Conservation (phyloP, 2,888 invertebrate species). For the Drosophila trichaetosa region DNA sequence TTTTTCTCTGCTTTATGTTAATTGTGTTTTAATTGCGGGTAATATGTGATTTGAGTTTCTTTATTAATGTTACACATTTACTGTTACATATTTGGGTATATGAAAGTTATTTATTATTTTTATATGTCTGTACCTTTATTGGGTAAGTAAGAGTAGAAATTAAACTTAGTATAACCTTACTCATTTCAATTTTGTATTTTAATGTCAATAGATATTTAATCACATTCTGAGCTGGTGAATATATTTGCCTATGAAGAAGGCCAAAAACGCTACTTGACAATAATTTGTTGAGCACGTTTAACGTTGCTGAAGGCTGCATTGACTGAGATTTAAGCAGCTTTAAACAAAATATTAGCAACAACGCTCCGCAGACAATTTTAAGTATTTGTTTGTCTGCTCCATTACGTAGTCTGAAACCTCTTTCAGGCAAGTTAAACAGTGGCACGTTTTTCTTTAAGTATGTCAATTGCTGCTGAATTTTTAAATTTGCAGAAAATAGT, state of each 20-base stretch:
- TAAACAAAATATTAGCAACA: not conserved
- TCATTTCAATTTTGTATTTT: not conserved
- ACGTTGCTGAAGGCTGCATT: not conserved
- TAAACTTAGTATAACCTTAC: not conserved
- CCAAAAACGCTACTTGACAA: no score
- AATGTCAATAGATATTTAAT: not conserved
- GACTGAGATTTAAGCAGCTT: not conserved
- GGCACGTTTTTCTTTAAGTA: conserved; percentile 21
- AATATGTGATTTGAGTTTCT: conserved; percentile 1
- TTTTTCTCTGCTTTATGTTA: not conserved
- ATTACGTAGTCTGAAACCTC: not conserved
- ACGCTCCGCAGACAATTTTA: not conserved
- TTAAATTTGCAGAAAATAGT: conserved; percentile 55
- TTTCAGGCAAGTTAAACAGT: conserved; percentile 11
- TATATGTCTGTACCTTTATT: not conserved
- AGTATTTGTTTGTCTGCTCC: conserved; percentile 2
- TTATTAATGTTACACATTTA: conserved; percentile 7
- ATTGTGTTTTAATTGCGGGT: conserved; percentile 2
- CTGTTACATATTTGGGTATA: not conserved
- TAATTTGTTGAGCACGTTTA: not conserved
- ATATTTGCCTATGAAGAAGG: no score
- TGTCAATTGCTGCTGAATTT: conserved; percentile 47
- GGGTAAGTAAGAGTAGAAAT: not conserved
- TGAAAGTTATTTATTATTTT: not conserved
- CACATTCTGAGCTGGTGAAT: not conserved